Conservation (phyloP, 2,797 vertebrate species). For the Neostethus bicornis region DNA sequence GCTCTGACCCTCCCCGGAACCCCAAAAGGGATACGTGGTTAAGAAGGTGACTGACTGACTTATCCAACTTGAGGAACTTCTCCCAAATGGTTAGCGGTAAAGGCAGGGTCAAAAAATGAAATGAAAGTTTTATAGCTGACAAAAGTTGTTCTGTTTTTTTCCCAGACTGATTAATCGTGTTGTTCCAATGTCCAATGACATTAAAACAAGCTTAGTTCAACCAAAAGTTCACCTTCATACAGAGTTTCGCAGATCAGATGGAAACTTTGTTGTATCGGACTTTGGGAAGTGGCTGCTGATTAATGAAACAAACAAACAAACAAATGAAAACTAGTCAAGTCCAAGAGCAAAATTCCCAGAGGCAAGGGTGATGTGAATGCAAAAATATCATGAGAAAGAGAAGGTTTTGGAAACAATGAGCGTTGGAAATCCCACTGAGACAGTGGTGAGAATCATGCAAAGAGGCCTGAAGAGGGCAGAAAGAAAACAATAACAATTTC, state of each 20-base stretch:
- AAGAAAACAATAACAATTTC: not conserved
- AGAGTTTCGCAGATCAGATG: not conserved
- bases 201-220: too few relatives aligned
- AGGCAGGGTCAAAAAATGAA: too few relatives aligned
- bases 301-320: not conserved
- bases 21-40: too few relatives aligned
- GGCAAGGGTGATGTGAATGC: not conserved
- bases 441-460: not conserved
- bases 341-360: not conserved
- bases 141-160: too few relatives aligned
- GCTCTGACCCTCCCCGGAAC: too few relatives aligned
- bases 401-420: not conserved
- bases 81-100: too few relatives aligned
- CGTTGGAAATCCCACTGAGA: not conserved
- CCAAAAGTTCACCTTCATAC: conserved; percentile 2
- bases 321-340: not conserved
- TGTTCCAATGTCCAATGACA: not conserved
- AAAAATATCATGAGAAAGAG: not conserved
- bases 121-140: too few relatives aligned
- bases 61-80: too few relatives aligned
- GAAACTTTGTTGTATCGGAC: not conserved
- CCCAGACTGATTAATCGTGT: not conserved
- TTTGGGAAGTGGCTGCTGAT: not conserved
- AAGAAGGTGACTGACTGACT: too few relatives aligned
- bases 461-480: not conserved